Conservation (phyloP, 2,797 vertebrate species). For the Coregonus suidteri region DNA sequence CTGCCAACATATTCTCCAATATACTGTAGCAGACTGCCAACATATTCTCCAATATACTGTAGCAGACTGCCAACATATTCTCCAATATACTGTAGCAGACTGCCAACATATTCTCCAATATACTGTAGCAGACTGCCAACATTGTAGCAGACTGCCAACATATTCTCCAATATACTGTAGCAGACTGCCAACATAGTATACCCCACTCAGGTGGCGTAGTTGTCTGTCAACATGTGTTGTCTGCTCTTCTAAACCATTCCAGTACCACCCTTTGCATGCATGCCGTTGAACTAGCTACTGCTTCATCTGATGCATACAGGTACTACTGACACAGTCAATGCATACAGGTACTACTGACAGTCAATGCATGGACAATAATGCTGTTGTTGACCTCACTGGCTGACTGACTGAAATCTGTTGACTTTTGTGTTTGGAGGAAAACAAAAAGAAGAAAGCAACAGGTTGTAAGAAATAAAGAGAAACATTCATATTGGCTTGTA, state of each 20-base stretch:
- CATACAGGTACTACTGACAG: conserved; percentile 64
- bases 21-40: too few species aligned
- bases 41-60: too few species aligned
- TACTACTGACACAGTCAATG: conserved; percentile 67
- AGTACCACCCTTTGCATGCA: conserved; percentile 87
- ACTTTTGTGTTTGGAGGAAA: conserved; percentile 61
- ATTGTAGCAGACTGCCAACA: too few species aligned
- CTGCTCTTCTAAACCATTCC: conserved; percentile 70
- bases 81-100: too few species aligned
- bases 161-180: too few species aligned
- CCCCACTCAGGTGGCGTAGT: neutral
- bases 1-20: too few species aligned
- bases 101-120: too few species aligned
- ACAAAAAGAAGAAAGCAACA: conserved; percentile 80
- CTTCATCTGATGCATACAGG: conserved; percentile 58
- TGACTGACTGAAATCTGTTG: conserved; percentile 75
- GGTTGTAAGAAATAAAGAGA: conserved; percentile 68
- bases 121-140: too few species aligned
- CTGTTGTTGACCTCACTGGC: conserved; percentile 60
- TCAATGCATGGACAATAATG: conserved; percentile 83
- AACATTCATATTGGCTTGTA: conserved; percentile 18
- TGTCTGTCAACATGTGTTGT: conserved; percentile 47
- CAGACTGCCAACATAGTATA: neutral
- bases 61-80: too few species aligned
- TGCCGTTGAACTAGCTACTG: conserved; percentile 69